Evolutionary conservation across 1,140 invertebrate species (phyloP).

Genomic region (Drosophila punjabiensis): DNA sequence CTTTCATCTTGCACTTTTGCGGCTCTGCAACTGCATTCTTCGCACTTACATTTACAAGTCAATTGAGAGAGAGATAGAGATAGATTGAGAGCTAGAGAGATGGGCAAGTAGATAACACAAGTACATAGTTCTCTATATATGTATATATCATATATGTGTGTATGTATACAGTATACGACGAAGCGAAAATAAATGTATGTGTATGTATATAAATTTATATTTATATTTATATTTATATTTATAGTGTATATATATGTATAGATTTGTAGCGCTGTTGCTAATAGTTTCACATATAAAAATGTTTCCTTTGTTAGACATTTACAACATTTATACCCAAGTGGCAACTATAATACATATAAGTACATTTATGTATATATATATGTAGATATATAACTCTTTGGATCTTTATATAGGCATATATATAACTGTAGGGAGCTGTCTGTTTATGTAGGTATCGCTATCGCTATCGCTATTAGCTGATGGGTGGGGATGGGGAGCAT

Average conservation of each 20-base stretch:
- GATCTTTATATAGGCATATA: constrained; percentile 43
- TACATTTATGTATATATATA: constrained; percentile 49
- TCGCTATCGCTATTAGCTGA: constrained; percentile 44
- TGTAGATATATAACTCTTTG: constrained; percentile 54
- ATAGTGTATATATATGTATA: constrained; percentile 49
- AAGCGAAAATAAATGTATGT: constrained; percentile 50
- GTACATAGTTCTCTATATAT: constrained; percentile 42
- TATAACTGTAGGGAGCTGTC: constrained; percentile 36
- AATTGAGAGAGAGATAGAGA: constrained; percentile 21
- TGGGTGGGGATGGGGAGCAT: constrained; percentile 1
- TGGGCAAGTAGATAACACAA: constrained; percentile 57
- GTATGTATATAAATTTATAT: constrained; percentile 42
- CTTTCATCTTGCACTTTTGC: constrained; percentile 25
- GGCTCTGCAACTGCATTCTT: constrained; percentile 41
- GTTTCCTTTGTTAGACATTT: constrained; percentile 64
- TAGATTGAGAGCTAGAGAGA: constrained; percentile 32
- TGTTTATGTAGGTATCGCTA: constrained; percentile 29
- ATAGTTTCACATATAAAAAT: constrained; percentile 57
- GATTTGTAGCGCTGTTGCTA: constrained; percentile 65
- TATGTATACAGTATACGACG: constrained; percentile 35
- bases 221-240: constrained; percentile 39
- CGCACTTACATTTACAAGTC: constrained; percentile 46
- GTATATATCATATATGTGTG: constrained; percentile 28
- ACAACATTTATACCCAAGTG: constrained; percentile 68
- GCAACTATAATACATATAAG: constrained; percentile 74